Percentiles rank a stretch among this genome's conserved stretches.
phyloP scores from a whole-genome alignment of 1,140 invertebrate genomes.

The Lepidurus arcticus region DNA sequence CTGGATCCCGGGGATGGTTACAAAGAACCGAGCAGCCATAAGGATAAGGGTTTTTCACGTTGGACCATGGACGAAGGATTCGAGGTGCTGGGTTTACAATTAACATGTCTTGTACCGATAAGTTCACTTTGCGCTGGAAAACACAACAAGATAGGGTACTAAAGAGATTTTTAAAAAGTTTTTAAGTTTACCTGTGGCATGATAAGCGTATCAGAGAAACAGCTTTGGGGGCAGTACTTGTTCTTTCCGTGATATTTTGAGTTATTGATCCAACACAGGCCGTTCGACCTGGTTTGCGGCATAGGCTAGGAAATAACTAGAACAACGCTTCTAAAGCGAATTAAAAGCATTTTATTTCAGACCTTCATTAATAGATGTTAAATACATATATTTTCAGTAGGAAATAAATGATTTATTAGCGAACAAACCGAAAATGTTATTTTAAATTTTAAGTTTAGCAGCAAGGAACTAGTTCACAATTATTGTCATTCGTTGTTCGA shows the following conservation, averaged over 20 bases:
- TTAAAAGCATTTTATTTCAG: no score
- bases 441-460: no score
- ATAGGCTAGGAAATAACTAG: no score
- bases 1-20: slow-evolving; percentile 69
- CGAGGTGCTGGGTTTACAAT: slow-evolving; percentile 53
- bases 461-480: no score
- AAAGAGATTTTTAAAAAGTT: neutral
- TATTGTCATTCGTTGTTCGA: no score
- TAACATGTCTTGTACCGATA: neutral
- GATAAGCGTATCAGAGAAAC: neutral
- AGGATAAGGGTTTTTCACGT: slow-evolving; percentile 69
- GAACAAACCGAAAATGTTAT: no score
- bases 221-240: neutral
- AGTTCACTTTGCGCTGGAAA: neutral
- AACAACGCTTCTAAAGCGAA: no score
- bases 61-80: slow-evolving; percentile 64
- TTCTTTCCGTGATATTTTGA: neutral
- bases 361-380: no score
- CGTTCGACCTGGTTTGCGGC: no score
- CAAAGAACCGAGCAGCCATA: slow-evolving; percentile 70
- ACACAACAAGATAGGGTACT: neutral
- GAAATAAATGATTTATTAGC: no score
- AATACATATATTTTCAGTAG: no score
- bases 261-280: neutral
- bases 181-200: neutral